These are phyloP conservation scores for Dicroscelio sp. DNA, from an alignment of 2,888 invertebrate genomes.

Conservation along the genomic window DNA sequence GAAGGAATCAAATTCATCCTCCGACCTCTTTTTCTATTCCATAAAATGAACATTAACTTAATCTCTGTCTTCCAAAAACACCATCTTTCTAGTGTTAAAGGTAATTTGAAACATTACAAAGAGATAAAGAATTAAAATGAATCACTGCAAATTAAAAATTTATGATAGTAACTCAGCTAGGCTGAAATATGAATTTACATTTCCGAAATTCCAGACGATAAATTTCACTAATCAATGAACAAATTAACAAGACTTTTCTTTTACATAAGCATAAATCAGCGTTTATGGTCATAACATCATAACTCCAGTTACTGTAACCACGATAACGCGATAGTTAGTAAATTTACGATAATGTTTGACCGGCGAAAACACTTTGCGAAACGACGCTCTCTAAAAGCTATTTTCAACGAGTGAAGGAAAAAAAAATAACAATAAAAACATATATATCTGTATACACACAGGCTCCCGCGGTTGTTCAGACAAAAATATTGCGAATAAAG, in stretches of 20 bases:
- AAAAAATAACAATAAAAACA: conserved; percentile 39
- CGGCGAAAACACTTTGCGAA: conserved; percentile 57
- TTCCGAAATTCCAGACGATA: too few species aligned
- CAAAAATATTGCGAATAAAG: conserved; percentile 51
- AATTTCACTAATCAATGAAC: too few species aligned
- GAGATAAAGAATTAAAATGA: too few species aligned
- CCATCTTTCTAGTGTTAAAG: too few species aligned
- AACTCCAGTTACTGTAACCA: conserved; percentile 37
- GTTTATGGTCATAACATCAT: conserved; percentile 15
- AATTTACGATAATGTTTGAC: conserved; percentile 59
- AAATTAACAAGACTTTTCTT: too few species aligned
- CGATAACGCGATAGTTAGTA: conserved; percentile 29
- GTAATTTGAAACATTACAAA: too few species aligned
- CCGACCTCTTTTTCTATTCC: too few species aligned
- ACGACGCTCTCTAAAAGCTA: conserved; percentile 39
- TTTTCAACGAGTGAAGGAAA: conserved; percentile 57
- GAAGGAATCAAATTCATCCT: too few species aligned
- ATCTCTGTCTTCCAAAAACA: neutral
- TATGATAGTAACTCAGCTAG: too few species aligned
- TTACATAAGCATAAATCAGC: neutral
- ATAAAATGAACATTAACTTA: neutral
- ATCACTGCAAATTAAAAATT: too few species aligned
- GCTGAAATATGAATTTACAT: too few species aligned
- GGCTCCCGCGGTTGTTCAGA: neutral
- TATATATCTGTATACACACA: neutral